Evolutionary conservation across 1,140 invertebrate genomes (phyloP).

Genomic region (Eueides isabella): DNA sequence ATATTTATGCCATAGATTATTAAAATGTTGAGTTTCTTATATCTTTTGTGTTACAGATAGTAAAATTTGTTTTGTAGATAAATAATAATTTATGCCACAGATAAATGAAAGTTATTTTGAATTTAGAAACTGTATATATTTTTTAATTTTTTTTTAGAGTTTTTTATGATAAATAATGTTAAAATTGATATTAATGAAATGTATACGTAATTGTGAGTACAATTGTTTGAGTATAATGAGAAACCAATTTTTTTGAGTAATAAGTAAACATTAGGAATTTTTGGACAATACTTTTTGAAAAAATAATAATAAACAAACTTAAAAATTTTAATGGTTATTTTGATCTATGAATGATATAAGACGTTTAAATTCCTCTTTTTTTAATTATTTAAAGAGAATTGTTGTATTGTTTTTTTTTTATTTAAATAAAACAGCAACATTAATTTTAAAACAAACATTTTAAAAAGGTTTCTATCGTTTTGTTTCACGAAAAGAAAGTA

Average conservation of each 20-base stretch:
- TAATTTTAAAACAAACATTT: no score
- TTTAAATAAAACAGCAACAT: no score
- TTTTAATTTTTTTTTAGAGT: not conserved
- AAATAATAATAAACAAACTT: not conserved
- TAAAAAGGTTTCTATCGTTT: no score
- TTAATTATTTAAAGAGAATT: no score
- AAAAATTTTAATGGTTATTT: not conserved
- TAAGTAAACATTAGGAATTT: not conserved
- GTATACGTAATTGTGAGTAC: not conserved
- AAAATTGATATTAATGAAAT: not conserved
- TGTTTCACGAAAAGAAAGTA: no score
- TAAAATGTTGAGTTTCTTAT: not conserved
- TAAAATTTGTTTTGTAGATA: no score
- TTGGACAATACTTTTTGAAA: not conserved
- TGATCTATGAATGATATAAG: not conserved
- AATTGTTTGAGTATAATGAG: not conserved
- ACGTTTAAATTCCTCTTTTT: no score
- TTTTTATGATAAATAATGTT: not conserved
- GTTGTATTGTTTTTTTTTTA: no score
- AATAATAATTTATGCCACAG: no score
- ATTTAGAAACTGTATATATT: not conserved
- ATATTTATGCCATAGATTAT: conserved; percentile 6
- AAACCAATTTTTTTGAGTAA: not conserved
- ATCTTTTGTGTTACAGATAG: not conserved
- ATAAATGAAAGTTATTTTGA: not conserved